Base-by-base conservation (phyloP, 2,113 vertebrate species). In the Microcebus lehilahytsara region DNA sequence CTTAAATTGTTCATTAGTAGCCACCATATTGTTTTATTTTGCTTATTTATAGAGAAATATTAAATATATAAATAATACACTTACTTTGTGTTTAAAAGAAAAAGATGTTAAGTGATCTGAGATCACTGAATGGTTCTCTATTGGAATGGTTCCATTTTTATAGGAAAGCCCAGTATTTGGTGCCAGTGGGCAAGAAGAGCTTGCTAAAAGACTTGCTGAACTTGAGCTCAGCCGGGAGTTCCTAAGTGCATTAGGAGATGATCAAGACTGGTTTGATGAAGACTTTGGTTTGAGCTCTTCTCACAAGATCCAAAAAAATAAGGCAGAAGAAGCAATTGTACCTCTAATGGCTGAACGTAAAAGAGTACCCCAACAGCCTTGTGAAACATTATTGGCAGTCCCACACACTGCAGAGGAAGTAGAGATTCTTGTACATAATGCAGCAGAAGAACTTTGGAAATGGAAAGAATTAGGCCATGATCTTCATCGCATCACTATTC, bases 231-330 rank as follows among this genome's bases (percentile, higher is more conserved):
- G 98, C 97, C 99, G 98, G 0, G 99, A 99, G 92, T 99, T 99
- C 85, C 98, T 99, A 16, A 99, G 99, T 3, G 98, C 98, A 19
- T 97, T 99, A n/a, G 99, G 99, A 88, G 99, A 99, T 62, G 99
- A 99, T 72, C 99, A 99, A 74, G 99, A 99, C 98, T 99, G 99
- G 99, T 99, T 99, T 98, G 99, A 99, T 97, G 99, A 99, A 97
- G 99, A 99, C 98, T 99, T 99, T 98, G 99, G 99, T 81, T 99
- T 99, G 97, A 99, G 99, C 95, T 99, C 99, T 49, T 99, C 99
- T 49, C 99, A 51, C 16, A 99, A 99, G 97, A 98, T 99, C 95
- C 99, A 99, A 91, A 99, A 99, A 98, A 99, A 98, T 95, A 98
- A 98, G 89, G 97, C 98, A n/a, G 99, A 98, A 98, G 98, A 99